Evolutionary conservation across 2,888 invertebrate genomes (phyloP).

Genomic region (Phortica okadai): DNA sequence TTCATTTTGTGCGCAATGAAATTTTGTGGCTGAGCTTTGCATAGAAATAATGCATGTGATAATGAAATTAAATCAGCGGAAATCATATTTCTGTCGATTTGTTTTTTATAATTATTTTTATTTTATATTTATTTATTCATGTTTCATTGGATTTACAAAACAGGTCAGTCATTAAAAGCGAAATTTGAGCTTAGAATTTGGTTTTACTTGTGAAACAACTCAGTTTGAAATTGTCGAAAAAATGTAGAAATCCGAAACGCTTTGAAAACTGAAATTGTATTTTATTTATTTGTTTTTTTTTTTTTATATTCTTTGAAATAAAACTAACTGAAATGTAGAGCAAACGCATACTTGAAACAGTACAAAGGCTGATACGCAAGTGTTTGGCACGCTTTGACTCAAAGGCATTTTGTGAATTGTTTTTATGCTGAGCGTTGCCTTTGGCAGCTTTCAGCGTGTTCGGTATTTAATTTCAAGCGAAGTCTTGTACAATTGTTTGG

Average conservation of each 20-base stretch:
- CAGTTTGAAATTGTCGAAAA: neutral
- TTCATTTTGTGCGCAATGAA: neutral
- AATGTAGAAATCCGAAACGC: neutral
- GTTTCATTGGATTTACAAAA: neutral
- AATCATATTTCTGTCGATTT: neutral
- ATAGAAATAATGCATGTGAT: neutral
- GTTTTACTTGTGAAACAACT: neutral
- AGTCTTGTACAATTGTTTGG: neutral
- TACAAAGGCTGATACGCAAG: too few relatives aligned
- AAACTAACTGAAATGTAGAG: too few relatives aligned
- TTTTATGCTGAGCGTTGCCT: too few relatives aligned
- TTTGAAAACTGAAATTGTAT: neutral
- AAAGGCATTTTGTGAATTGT: too few relatives aligned
- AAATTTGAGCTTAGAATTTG: neutral
- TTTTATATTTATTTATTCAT: neutral
- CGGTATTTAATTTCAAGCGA: neutral
- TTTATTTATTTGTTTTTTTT: neutral
- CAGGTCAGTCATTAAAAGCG: neutral
- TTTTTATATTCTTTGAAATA: too few relatives aligned
- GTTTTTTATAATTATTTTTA: neutral
- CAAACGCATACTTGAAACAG: too few relatives aligned
- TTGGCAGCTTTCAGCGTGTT: too few relatives aligned
- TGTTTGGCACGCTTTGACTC: too few relatives aligned
- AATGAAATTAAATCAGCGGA: conserved; percentile 2
- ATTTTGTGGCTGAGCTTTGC: neutral